A percentile compares a stretch with the other conserved stretches of the same genome.
phyloP scores from a whole-genome alignment of 1,140 invertebrate species.

The Trichoplusia ni region DNA sequence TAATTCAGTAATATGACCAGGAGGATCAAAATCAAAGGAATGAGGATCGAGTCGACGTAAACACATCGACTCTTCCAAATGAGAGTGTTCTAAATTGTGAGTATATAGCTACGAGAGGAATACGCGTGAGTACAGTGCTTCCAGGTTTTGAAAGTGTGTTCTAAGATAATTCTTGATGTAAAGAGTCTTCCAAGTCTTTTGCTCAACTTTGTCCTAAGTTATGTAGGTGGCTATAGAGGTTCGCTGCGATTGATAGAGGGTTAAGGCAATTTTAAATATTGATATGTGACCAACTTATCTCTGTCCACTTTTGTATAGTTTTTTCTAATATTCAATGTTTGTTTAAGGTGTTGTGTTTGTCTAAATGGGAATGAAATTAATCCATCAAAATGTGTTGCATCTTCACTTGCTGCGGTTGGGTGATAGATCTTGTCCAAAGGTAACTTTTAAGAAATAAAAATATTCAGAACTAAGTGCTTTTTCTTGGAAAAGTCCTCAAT shows the following conservation, averaged over 20 bases:
- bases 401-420: constrained; percentile 67
- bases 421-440: constrained; percentile 68
- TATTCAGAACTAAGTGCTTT: too few relatives aligned
- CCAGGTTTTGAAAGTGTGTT: too few relatives aligned
- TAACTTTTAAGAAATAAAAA: constrained; percentile 31
- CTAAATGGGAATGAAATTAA: constrained; percentile 30
- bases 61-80: not conserved
- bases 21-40: not conserved
- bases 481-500: too few relatives aligned
- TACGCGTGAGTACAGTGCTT: too few relatives aligned
- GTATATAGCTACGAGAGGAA: too few relatives aligned
- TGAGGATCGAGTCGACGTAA: constrained; percentile 15
- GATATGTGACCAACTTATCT: too few relatives aligned
- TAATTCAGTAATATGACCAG: constrained; percentile 13
- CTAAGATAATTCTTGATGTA: too few relatives aligned
- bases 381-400: constrained; percentile 63
- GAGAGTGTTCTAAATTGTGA: constrained; percentile 15
- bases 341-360: constrained; percentile 18
- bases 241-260: too few relatives aligned
- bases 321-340: not conserved
- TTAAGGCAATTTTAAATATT: too few relatives aligned
- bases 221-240: too few relatives aligned
- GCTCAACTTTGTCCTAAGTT: too few relatives aligned
- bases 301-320: not conserved
- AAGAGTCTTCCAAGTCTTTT: too few relatives aligned